Conservation (phyloP, 2,888 invertebrate genomes). For the Cyclophora punctaria region DNA sequence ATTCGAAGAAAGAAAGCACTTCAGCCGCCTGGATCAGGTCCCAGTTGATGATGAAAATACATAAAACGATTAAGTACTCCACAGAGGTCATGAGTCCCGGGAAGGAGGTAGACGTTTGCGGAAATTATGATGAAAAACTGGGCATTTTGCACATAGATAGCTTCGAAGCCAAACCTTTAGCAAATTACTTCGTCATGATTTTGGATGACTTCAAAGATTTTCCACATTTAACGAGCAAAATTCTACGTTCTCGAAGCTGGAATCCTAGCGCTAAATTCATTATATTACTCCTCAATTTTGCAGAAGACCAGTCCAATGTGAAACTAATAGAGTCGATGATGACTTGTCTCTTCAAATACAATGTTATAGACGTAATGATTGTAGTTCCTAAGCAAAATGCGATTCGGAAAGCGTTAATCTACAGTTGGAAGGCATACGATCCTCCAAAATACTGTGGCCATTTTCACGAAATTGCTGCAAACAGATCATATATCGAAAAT, state of each 20-base stretch:
- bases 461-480: constrained; percentile 43
- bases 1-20: constrained; percentile 33
- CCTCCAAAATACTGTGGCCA: constrained; percentile 58
- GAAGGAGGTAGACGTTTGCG: constrained; percentile 31
- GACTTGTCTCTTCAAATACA: constrained; percentile 44
- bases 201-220: constrained; percentile 44
- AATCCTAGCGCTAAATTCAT: constrained; percentile 54
- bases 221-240: constrained; percentile 32
- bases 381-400: constrained; percentile 36
- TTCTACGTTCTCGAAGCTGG: constrained; percentile 49
- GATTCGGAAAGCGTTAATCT: constrained; percentile 40
- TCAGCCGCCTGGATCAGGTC: constrained; percentile 34
- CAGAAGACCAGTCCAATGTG: constrained; percentile 21
- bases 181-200: constrained; percentile 49
- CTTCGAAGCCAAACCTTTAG: constrained; percentile 31
- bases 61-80: constrained; percentile 28
- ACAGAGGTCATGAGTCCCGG: constrained; percentile 36
- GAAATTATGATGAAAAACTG: constrained; percentile 19
- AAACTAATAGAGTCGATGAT: constrained; percentile 40
- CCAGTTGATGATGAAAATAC: constrained; percentile 34
- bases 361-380: constrained; percentile 45
- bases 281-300: constrained; percentile 40
- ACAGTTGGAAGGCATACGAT: constrained; percentile 54
- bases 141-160: constrained; percentile 31
- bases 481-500: constrained; percentile 42